phyloP scores from a whole-genome alignment of 1,140 invertebrate species.

The Apis cerana region DNA sequence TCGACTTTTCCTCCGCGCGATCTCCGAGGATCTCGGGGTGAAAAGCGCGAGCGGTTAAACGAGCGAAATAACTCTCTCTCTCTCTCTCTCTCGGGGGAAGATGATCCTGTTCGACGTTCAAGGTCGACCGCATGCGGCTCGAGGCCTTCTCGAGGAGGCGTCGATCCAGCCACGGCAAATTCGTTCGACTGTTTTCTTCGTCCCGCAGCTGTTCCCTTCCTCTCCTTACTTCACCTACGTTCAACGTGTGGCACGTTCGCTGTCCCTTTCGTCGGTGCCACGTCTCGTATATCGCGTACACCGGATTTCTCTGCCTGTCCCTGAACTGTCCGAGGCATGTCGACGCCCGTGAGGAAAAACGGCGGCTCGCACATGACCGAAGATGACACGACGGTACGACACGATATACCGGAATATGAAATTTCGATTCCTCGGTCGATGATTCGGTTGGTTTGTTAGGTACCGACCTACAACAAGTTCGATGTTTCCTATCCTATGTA shows the following conservation, averaged over 20 bases:
- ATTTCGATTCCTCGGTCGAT: not conserved
- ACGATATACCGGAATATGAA: too few species aligned
- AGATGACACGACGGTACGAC: conserved; percentile 6
- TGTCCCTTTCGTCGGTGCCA: not conserved
- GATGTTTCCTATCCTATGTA: not conserved
- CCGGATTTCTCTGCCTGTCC: not conserved
- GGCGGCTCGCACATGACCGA: not conserved
- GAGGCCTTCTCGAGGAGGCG: conserved; percentile 61
- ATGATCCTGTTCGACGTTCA: conserved; percentile 63
- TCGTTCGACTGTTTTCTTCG: conserved; percentile 67
- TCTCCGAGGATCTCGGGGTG: not conserved
- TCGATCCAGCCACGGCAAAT: conserved; percentile 56
- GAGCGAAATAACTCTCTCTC: not conserved
- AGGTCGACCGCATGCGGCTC: conserved; percentile 65
- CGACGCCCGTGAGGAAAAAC: not conserved
- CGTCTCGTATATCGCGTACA: not conserved
- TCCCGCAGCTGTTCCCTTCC: conserved; percentile 59
- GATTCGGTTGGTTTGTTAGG: not conserved
- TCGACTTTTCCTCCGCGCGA: conserved; percentile 53
- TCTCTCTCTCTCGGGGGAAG: conserved; percentile 27
- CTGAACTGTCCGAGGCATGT: not conserved
- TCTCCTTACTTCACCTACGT: not conserved
- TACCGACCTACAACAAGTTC: not conserved
- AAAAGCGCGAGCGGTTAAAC: conserved; percentile 45
- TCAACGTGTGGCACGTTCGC: not conserved